Conservation (phyloP, 1,140 invertebrate species). For the Heliothis subflexa region DNA sequence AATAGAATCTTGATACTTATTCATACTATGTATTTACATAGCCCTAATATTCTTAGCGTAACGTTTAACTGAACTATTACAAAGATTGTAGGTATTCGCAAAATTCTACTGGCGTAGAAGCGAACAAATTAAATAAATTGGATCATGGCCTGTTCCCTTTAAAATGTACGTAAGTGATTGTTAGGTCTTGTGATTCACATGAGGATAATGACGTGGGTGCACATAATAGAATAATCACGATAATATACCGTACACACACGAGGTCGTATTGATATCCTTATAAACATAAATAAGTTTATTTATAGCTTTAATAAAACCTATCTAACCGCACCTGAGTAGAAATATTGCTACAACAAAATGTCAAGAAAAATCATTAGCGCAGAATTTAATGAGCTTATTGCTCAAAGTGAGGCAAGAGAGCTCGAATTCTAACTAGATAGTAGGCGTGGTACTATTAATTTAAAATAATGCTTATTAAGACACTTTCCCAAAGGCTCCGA, state of each 20-base stretch:
- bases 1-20: too few relatives aligned
- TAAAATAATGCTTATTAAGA: not conserved
- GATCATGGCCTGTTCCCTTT: not conserved
- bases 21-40: too few relatives aligned
- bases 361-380: not conserved
- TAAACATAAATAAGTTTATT: not conserved
- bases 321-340: not conserved
- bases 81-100: too few relatives aligned
- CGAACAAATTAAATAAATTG: too few relatives aligned
- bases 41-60: too few relatives aligned
- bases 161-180: not conserved
- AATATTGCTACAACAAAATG: not conserved
- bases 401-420: not conserved
- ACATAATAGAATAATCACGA: conserved; percentile 8
- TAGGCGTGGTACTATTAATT: not conserved
- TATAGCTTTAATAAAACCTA: not conserved
- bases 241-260: conserved; percentile 16
- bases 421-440: not conserved
- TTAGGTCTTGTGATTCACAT: conserved; percentile 11
- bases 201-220: conserved; percentile 8
- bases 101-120: too few relatives aligned
- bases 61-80: too few relatives aligned
- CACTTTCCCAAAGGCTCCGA: not conserved
- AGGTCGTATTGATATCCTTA: conserved; percentile 47
- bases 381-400: conserved; percentile 12